Evolutionary conservation across 2,888 invertebrate genomes (phyloP).

Genomic region (Apamea crenata): DNA sequence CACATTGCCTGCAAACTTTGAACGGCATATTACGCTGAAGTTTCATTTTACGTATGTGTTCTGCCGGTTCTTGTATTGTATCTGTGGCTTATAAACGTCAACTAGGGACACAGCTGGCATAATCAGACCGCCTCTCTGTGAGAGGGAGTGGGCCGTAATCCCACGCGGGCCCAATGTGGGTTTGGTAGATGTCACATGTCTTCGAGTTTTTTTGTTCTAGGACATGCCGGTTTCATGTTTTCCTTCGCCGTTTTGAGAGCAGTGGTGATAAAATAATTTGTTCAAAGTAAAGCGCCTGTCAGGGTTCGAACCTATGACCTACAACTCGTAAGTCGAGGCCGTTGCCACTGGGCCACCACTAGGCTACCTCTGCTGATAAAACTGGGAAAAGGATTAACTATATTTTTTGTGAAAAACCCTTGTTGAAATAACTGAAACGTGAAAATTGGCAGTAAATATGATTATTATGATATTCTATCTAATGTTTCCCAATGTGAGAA

Average conservation of each 20-base stretch:
- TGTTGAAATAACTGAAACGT: neutral
- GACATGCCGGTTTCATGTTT: neutral
- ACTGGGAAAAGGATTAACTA: neutral
- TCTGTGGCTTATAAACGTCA: constrained; percentile 9
- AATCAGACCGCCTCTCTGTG: neutral
- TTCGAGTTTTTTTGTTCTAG: neutral
- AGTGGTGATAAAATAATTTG: neutral
- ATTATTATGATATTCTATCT: constrained; percentile 37
- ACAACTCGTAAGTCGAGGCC: neutral
- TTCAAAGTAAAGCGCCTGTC: neutral
- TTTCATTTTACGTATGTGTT: constrained; percentile 61
- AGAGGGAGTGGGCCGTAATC: neutral
- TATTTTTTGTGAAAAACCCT: neutral
- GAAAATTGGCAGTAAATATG: neutral
- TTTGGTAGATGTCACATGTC: neutral
- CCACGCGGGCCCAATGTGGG: neutral
- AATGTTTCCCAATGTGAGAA: constrained; percentile 24
- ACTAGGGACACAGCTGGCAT: neutral
- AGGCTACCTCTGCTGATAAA: neutral
- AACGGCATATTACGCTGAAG: constrained; percentile 55
- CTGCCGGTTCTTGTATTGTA: constrained; percentile 41
- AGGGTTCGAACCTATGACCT: neutral
- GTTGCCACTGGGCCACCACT: too few relatives aligned
- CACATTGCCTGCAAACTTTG: constrained; percentile 50
- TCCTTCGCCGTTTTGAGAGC: neutral